Evolutionary conservation across 2,888 invertebrate species (phyloP), one percentile per base, ranked within the genome.

Genomic region (Siphlonurus alternatus): DNA sequence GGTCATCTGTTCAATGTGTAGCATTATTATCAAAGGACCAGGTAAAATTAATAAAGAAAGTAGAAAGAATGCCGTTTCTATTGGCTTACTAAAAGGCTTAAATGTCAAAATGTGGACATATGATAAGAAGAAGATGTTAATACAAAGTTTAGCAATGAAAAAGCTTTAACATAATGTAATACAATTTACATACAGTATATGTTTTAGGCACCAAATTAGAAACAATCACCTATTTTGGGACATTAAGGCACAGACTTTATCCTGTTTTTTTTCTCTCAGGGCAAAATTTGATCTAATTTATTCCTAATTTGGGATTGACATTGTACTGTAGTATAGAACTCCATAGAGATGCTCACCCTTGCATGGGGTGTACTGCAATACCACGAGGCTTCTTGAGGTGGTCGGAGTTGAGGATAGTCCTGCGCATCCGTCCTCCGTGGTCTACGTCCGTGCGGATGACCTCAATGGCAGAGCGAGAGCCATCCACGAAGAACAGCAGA

Each of bases 401-500:
- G 10, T 81, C 81, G 0, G 81, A 78, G 51, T 84, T 84, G 25
- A 93, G 76, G 69, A 95, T 85, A 0, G 88, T 88, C 59, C 83
- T 80, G 62, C 93, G 77, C 86, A 89, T 88, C 70, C 87, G 79
- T 0, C 87, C 87, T 65, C 79, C 78, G 66, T 82, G 76, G 70
- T 81, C 76, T 63, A 79, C 72, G 69, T 85, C 81, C 0, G 87
- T 88, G 63, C 87, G 79, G 1, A 93, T 86, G 0, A 92, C 84
- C 75, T 93, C 90, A 66, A 94, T 91, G 72, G 85, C 86, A 69
- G 85, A 83, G 53, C 84, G 79, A 63, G 84, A 80, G 0, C 90
- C 89, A 72, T 94, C 93, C 0, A 93, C 89, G 73, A 93, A 93
- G 76, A 91, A 95, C 19, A 95, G 74, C 65, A 89, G 86, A 66